Conservation (phyloP, 2,113 vertebrate genomes). For the Rhizomys pruinosus region DNA sequence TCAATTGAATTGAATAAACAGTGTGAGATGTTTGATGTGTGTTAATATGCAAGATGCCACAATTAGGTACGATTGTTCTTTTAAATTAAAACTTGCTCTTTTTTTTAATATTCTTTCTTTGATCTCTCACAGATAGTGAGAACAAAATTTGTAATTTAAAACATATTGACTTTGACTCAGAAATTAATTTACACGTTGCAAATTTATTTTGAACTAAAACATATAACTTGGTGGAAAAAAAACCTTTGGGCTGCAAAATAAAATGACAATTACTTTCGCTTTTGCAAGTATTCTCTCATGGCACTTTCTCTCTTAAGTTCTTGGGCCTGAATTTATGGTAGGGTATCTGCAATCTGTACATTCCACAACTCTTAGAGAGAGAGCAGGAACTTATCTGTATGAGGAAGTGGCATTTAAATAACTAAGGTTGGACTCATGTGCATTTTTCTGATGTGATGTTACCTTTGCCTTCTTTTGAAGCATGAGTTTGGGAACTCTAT, state of each 20-base stretch:
- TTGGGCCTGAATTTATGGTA: conserved; percentile 37
- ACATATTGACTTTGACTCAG: conserved; percentile 77
- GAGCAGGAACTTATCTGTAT: not conserved
- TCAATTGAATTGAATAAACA: conserved; percentile 70
- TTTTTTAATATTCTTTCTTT: conserved; percentile 73
- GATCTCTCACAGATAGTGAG: conserved; percentile 66
- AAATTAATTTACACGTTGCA: conserved; percentile 80
- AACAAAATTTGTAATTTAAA: conserved; percentile 84
- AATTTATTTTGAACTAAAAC: conserved; percentile 55
- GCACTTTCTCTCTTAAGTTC: conserved; percentile 22
- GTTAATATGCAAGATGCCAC: conserved; percentile 78
- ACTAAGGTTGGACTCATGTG: not conserved
- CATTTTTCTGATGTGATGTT: not conserved
- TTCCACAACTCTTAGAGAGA: not conserved
- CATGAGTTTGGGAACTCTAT: not conserved
- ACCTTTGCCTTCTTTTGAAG: not conserved
- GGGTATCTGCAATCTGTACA: not conserved
- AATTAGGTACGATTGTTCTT: conserved; percentile 78
- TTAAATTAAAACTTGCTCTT: conserved; percentile 69
- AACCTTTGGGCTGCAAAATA: not conserved
- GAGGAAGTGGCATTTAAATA: not conserved
- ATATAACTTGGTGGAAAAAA: conserved; percentile 35
- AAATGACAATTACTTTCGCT: not conserved
- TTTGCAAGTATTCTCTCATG: not conserved
- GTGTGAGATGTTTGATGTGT: conserved; percentile 77